phyloP scores from a whole-genome alignment of 2,113 vertebrate genomes.

The Syngnathoides biaculeatus region DNA sequence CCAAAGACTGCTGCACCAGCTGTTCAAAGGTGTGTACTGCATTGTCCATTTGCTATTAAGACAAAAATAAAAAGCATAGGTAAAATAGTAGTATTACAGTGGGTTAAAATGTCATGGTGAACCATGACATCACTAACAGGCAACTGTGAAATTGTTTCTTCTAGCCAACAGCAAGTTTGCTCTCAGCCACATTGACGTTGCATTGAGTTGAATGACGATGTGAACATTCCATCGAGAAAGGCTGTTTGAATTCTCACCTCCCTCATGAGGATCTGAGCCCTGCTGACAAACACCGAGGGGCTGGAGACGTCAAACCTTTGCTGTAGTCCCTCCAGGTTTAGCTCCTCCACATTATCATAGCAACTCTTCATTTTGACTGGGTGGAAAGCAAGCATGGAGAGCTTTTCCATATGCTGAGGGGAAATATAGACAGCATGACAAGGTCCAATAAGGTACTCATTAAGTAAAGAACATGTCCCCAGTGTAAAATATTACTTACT shows the following conservation, averaged over 20 bases:
- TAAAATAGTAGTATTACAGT: background rate
- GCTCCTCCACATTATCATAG: slow-evolving; percentile 89
- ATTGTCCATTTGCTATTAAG: slow-evolving; percentile 90
- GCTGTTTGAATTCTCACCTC: slow-evolving; percentile 73
- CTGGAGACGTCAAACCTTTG: slow-evolving; percentile 90
- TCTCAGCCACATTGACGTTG: slow-evolving; percentile 1
- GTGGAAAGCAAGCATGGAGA: slow-evolving; percentile 92
- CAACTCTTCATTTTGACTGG: slow-evolving; percentile 96
- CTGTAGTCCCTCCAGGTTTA: slow-evolving; percentile 92
- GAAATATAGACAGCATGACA: background rate
- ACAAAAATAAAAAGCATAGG: slow-evolving; percentile 3
- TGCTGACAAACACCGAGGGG: slow-evolving; percentile 86
- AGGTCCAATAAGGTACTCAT: background rate
- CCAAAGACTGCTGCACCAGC: slow-evolving; percentile 88
- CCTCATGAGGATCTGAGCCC: slow-evolving; percentile 95
- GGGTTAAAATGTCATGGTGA: background rate
- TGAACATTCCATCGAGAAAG: background rate
- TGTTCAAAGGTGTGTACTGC: slow-evolving; percentile 92
- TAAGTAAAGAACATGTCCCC: background rate
- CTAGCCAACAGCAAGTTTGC: slow-evolving; percentile 10
- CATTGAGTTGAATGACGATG: background rate
- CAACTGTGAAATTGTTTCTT: background rate
- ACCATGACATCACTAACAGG: background rate
- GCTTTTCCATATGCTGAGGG: slow-evolving; percentile 87
- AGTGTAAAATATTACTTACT: slow-evolving; percentile 67